phyloP scores from a whole-genome alignment of 2,797 vertebrate species.

The Clarias platycephalus region DNA sequence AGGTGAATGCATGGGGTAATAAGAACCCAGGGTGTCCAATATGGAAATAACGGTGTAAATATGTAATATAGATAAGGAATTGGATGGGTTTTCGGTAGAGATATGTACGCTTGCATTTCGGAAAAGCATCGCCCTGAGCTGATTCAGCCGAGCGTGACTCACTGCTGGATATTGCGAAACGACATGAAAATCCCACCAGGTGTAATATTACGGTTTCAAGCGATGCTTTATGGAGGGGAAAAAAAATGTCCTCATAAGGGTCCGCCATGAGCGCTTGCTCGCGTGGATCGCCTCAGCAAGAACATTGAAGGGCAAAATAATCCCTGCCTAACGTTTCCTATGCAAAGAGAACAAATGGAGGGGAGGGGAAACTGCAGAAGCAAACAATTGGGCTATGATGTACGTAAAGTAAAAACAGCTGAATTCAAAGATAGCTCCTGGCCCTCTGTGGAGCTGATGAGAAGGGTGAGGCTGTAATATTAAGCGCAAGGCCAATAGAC shows the following conservation, averaged over 20 bases:
- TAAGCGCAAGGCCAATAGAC: slow-evolving; percentile 36
- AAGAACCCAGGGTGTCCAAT: slow-evolving; percentile 53
- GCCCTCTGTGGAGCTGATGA: slow-evolving; percentile 42
- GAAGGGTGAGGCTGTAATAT: slow-evolving; percentile 45
- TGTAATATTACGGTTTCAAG: slow-evolving; percentile 25
- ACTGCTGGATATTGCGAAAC: slow-evolving; percentile 40
- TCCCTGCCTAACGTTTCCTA: not conserved
- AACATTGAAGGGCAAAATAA: slow-evolving; percentile 44
- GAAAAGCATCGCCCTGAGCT: slow-evolving; percentile 50
- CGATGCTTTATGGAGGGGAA: slow-evolving; percentile 5
- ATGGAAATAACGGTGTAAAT: slow-evolving; percentile 60
- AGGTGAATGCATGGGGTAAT: slow-evolving; percentile 37
- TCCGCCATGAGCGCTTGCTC: not conserved
- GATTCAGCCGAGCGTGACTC: slow-evolving; percentile 53
- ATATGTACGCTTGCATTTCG: slow-evolving; percentile 49
- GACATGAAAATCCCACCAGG: slow-evolving; percentile 55
- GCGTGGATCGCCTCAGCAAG: slow-evolving; percentile 22
- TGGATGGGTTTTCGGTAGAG: slow-evolving; percentile 59
- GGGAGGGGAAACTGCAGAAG: slow-evolving; percentile 2
- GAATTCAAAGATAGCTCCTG: slow-evolving; percentile 23
- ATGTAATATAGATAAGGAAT: slow-evolving; percentile 58
- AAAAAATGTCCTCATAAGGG: slow-evolving; percentile 26
- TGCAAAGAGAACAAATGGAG: slow-evolving; percentile 25
- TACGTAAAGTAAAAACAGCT: slow-evolving; percentile 45
- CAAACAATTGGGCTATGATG: slow-evolving; percentile 32